phyloP scores from a whole-genome alignment of 2,888 invertebrate species.

The Byasa hedistus region DNA sequence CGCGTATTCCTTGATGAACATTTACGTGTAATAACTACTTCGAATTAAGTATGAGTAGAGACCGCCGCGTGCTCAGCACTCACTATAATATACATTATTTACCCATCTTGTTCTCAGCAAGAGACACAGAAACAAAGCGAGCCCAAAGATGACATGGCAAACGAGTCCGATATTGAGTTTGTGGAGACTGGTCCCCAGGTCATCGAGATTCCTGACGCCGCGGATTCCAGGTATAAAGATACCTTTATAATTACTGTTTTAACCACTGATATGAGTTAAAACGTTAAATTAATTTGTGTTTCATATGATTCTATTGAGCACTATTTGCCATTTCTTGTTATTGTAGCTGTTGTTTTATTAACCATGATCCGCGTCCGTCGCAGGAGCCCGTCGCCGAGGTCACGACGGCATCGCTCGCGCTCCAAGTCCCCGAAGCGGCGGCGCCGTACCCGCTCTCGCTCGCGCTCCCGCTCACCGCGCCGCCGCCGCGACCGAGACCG shows the following conservation, averaged over 20 bases:
- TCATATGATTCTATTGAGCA: no score
- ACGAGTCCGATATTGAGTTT: constrained; percentile 84
- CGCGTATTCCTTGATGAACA: no score
- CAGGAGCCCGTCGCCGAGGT: constrained; percentile 67
- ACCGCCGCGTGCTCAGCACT: no score
- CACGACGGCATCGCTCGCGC: constrained; percentile 81
- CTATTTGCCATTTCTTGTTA: neutral
- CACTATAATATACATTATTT: no score
- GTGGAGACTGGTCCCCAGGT: constrained; percentile 83
- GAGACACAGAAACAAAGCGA: constrained; percentile 60
- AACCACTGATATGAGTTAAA: no score
- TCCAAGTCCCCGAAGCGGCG: constrained; percentile 73
- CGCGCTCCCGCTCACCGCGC: constrained; percentile 67
- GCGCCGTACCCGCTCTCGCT: constrained; percentile 71
- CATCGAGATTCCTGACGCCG: constrained; percentile 81
- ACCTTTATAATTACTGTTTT: no score
- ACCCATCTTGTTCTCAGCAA: constrained; percentile 51
- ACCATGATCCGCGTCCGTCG: neutral
- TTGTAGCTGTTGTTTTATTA: neutral
- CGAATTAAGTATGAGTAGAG: no score
- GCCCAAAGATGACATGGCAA: constrained; percentile 67
- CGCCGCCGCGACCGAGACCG: constrained; percentile 52
- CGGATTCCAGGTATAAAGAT: constrained; percentile 66
- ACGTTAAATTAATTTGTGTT: no score
- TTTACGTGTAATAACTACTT: no score